A percentile compares a stretch with the other conserved stretches of the same genome.
These are phyloP conservation scores for Saturnia japonica DNA, from an alignment of 2,888 invertebrate genomes.

Conservation along the genomic window DNA sequence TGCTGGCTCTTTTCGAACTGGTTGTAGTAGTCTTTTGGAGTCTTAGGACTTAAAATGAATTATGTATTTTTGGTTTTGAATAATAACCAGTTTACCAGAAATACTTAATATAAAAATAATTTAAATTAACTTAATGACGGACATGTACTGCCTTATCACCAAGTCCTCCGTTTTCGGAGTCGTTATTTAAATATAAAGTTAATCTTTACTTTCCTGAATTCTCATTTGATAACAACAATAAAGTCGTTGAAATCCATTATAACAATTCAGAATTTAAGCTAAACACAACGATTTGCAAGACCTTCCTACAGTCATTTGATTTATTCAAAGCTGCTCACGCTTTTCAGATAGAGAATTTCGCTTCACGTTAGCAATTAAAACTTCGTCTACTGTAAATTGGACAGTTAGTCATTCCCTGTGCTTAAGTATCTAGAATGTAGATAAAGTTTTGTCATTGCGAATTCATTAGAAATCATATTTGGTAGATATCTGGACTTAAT, in stretches of 20 bases:
- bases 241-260: neutral
- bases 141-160: neutral
- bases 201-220: too few relatives aligned
- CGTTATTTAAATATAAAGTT: neutral
- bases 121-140: neutral
- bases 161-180: neutral
- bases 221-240: neutral
- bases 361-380: slow-evolving; percentile 21
- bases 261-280: neutral
- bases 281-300: neutral
- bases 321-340: neutral
- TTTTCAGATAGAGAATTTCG: neutral
- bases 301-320: too few relatives aligned
- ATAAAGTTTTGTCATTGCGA: neutral
- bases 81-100: too few relatives aligned
- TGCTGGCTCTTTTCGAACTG: too few relatives aligned
- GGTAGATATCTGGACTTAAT: too few relatives aligned
- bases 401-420: neutral
- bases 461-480: neutral
- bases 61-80: too few relatives aligned
- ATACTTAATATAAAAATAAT: neutral
- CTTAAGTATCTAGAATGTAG: neutral
- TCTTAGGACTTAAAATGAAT: too few relatives aligned
- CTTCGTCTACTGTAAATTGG: slow-evolving; percentile 15
- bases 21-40: too few relatives aligned